These are phyloP conservation scores for Cheilosia scutellata DNA, from an alignment of 2,888 invertebrate genomes.

Conservation along the genomic window DNA sequence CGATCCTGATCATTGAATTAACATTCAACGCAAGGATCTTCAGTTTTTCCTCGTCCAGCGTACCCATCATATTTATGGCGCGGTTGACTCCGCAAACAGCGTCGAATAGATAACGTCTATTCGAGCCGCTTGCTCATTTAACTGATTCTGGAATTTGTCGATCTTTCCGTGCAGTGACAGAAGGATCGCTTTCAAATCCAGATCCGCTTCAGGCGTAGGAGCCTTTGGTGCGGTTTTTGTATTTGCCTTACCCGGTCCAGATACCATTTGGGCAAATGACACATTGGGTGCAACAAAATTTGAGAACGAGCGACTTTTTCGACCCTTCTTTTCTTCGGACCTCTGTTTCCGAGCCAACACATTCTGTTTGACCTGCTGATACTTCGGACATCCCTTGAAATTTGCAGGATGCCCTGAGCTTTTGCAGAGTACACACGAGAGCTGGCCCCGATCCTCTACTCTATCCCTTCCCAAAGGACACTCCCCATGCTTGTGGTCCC, in stretches of 20 bases:
- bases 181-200: constrained; percentile 6
- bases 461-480: constrained; percentile 5
- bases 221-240: constrained; percentile 1
- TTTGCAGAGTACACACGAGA: constrained; percentile 6
- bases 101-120: too few species aligned
- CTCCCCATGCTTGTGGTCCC: constrained; percentile 13
- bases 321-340: not conserved
- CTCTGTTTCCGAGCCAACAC: not conserved
- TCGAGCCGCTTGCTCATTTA: too few species aligned
- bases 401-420: not conserved
- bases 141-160: too few species aligned
- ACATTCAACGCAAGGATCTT: not conserved
- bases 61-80: too few species aligned
- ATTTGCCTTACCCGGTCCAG: too few species aligned
- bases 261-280: too few species aligned
- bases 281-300: too few species aligned
- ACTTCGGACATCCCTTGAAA: constrained; percentile 13
- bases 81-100: too few species aligned
- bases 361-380: not conserved
- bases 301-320: not conserved
- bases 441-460: constrained; percentile 9
- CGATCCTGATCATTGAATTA: constrained; percentile 29
- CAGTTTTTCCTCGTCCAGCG: too few species aligned
- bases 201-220: not conserved
- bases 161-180: not conserved